A percentile compares a stretch with the other conserved stretches of the same genome.
These are phyloP conservation scores for Solen grandis DNA, from an alignment of 1,140 invertebrate species.

Conservation along the genomic window DNA sequence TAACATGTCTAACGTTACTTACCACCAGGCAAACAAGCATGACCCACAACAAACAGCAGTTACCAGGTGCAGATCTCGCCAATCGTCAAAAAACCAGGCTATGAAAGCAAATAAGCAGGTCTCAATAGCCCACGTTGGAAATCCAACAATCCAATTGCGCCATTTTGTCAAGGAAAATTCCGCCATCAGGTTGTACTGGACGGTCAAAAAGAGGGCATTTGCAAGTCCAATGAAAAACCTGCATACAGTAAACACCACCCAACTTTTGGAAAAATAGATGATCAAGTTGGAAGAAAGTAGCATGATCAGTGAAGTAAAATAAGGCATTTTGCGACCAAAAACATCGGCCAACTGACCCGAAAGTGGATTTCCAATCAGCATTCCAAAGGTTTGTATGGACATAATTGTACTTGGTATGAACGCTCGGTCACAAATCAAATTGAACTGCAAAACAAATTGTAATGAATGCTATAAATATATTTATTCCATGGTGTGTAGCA, in stretches of 20 bases:
- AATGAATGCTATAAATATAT: no score
- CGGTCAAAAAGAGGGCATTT: constrained; percentile 27
- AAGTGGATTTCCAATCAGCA: constrained; percentile 70
- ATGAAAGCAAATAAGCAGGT: constrained; percentile 38
- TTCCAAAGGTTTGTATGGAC: constrained; percentile 71
- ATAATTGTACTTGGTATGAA: constrained; percentile 64
- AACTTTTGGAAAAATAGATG: constrained; percentile 60
- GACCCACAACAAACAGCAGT: background rate
- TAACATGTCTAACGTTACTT: background rate
- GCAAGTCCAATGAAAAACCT: constrained; percentile 68
- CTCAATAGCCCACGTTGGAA: constrained; percentile 43
- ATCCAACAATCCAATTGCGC: no score
- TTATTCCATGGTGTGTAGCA: no score
- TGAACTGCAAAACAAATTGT: no score
- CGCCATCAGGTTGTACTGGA: no score
- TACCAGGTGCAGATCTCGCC: constrained; percentile 55
- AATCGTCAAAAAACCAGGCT: constrained; percentile 49
- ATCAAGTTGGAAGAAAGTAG: constrained; percentile 53
- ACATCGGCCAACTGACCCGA: constrained; percentile 63
- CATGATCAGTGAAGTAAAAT: constrained; percentile 52
- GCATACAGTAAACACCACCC: constrained; percentile 69
- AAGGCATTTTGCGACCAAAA: constrained; percentile 65
- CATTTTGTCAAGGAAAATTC: no score
- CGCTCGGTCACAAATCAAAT: constrained; percentile 65
- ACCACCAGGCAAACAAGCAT: constrained; percentile 35